These are phyloP conservation scores for Gobiocypris rarus DNA, from an alignment of 2,113 vertebrate species.

Conservation along the genomic window DNA sequence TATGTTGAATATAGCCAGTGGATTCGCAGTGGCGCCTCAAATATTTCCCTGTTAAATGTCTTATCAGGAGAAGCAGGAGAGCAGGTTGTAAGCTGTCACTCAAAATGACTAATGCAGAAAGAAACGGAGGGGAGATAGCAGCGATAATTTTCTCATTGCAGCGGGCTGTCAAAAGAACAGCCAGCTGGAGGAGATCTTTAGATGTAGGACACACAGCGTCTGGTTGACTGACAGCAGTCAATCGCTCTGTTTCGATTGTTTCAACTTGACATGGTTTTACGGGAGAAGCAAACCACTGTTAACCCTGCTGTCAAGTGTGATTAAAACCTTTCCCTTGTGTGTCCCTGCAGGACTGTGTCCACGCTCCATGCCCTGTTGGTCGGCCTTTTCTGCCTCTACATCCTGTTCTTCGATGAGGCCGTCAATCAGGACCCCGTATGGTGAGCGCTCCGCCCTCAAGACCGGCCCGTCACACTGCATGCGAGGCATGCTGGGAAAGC, in stretches of 20 bases:
- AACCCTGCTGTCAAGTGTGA: neutral
- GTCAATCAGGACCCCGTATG: constrained; percentile 89
- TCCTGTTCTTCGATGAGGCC: constrained; percentile 88
- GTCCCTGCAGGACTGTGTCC: constrained; percentile 87
- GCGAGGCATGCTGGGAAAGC: constrained; percentile 40
- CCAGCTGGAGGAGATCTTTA: neutral
- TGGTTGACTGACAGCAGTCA: neutral
- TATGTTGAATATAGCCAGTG: neutral
- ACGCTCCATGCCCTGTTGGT: constrained; percentile 92
- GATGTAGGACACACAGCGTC: neutral
- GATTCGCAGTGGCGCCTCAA: neutral
- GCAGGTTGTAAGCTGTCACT: constrained; percentile 8
- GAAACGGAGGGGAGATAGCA: constrained; percentile 1
- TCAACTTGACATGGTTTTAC: neutral
- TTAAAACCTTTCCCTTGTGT: neutral
- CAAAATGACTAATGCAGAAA: neutral
- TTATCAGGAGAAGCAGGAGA: constrained; percentile 6
- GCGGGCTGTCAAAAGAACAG: neutral
- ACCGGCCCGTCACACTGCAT: constrained; percentile 27
- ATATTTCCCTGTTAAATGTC: neutral
- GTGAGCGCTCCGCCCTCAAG: constrained; percentile 76
- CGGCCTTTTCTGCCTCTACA: constrained; percentile 87
- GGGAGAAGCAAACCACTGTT: neutral
- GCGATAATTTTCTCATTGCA: neutral
- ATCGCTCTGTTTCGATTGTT: neutral